Evolutionary conservation across 30 jellyfish, hydroid and myxozoan species (phyloP).

Genomic region (Catostylus mosaicus): DNA sequence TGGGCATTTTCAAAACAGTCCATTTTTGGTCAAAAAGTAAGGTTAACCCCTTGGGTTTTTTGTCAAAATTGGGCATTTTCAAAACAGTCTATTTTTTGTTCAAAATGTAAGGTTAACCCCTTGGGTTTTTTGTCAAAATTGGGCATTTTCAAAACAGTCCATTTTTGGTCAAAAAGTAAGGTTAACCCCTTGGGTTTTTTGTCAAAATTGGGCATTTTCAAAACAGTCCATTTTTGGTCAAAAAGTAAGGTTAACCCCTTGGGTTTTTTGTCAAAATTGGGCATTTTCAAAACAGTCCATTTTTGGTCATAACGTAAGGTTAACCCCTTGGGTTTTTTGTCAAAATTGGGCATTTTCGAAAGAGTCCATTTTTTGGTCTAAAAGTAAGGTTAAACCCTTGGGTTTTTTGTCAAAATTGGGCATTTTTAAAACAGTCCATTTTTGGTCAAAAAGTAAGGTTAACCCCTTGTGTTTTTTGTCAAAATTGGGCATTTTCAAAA

Average conservation of each 20-base stretch:
- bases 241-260: not conserved
- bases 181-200: not conserved
- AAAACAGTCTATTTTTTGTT: not conserved
- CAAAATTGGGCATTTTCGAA: not conserved
- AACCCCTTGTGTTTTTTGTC: not conserved
- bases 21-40: not conserved
- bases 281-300: not conserved
- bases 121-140: not conserved
- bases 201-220: no score
- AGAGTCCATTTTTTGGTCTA: not conserved
- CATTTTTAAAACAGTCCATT: no score
- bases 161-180: not conserved
- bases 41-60: not conserved
- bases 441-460: not conserved
- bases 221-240: conserved; percentile 5
- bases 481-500: not conserved
- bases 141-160: not conserved
- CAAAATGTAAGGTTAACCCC: not conserved
- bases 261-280: not conserved
- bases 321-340: not conserved
- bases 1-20: not conserved
- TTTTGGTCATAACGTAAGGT: not conserved
- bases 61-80: not conserved
- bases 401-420: not conserved
- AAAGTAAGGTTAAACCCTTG: conserved; percentile 3